Evolutionary conservation across 1,140 invertebrate genomes (phyloP), one percentile per base, ranked within the genome.

Genomic region (Achatina immaculata): DNA sequence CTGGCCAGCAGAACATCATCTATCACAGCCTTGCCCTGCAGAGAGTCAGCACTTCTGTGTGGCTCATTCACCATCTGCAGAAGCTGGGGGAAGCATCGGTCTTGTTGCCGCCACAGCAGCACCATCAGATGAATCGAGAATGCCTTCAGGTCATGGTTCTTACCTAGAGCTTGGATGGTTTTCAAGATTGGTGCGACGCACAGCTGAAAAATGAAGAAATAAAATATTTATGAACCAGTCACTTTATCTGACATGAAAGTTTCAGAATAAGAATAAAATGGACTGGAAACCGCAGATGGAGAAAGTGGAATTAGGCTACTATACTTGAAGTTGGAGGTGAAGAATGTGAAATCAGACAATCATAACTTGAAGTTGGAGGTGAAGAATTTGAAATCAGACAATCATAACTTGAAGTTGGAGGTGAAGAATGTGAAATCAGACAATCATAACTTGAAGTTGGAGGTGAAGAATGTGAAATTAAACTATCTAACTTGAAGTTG

Each of bases 81-180:
- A 0, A 89, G 80, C 42, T 88, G 83, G 21, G 87, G 86, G 51
- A 87, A 89, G 69, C 84, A 86, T 9, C 88, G 73, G 69, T 88
- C 86, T 55, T 89, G 88, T 9, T 84, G 58, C 28, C 80, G 69
- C 88, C 88, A 89, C 21, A 89, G 78, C 16, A 79, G 72, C 31
- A 83, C 83, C 78, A 89, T 65, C 38, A 89, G 84, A 21, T 80
- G 69, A 16, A 87, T 82, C 31, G 86, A 84, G 24, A 87, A 34
- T 19, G 87, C 71, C 69, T 85, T 84, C 55, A 88, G 79, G 62
- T 83, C 77, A 1, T 82, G 75, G 48, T 73, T 81, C 16, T 79
- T 80, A 9, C 80, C 78, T 55, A 89, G 65, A 31, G 84, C 78
- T 36, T 84, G 84, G 14, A 89, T 81, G 31, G 84, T 87, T 69